Conservation (phyloP, 2,888 invertebrate species). For the Sarcophaga subvicina region DNA sequence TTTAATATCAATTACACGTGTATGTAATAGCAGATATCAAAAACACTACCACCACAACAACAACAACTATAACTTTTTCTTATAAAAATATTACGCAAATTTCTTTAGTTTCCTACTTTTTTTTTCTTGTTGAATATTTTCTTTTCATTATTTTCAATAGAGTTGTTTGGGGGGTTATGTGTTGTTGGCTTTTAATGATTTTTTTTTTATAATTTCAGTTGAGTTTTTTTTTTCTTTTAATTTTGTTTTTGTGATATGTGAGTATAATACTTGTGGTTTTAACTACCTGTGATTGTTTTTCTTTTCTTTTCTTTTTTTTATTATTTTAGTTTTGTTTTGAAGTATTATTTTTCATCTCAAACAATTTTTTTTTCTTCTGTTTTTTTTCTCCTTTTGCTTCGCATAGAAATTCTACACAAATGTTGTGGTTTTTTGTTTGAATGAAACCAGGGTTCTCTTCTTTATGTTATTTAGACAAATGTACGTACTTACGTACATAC, state of each 20-base stretch:
- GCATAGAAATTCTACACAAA: conserved; percentile 27
- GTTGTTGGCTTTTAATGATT: conserved; percentile 38
- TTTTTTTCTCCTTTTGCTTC: conserved; percentile 17
- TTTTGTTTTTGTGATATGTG: conserved; percentile 1
- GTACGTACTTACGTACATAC: neutral
- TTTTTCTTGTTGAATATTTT: conserved; percentile 7
- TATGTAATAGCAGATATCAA: neutral
- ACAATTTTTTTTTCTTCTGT: conserved; percentile 36
- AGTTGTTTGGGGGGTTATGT: conserved; percentile 20
- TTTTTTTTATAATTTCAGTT: neutral
- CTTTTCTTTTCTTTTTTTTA: conserved; percentile 46
- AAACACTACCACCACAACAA: neutral
- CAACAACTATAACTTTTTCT: too few relatives aligned
- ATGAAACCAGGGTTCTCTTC: conserved; percentile 9
- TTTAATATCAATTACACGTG: conserved; percentile 3
- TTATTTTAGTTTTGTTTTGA: conserved; percentile 52
- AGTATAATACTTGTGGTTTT: conserved; percentile 50
- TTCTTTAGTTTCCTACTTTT: conserved; percentile 27
- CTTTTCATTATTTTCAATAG: conserved; percentile 44
- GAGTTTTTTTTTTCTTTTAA: neutral
- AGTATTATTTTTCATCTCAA: conserved; percentile 59
- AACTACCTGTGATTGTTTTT: conserved; percentile 56
- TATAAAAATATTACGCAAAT: conserved; percentile 52
- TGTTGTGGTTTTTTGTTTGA: conserved; percentile 43
- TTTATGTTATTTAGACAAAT: neutral